Conservation (phyloP, 2,113 vertebrate genomes). For the Nerophis lumbriciformis region DNA sequence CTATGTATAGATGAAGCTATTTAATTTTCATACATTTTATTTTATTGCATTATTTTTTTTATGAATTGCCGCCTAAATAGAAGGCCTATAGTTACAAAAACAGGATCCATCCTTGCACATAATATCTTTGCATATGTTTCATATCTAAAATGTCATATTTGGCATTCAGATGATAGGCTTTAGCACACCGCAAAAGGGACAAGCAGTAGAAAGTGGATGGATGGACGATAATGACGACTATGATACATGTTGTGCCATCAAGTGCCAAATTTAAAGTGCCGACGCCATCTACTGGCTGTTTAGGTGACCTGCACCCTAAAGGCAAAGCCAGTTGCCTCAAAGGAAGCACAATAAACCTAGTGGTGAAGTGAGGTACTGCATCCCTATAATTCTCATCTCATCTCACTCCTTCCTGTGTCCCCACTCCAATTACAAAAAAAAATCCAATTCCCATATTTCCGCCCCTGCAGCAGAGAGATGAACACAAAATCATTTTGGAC, state of each 20-base stretch:
- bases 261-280: constrained; percentile 51
- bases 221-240: background rate
- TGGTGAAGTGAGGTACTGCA: constrained; percentile 14
- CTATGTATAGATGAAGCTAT: no score
- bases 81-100: no score
- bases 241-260: background rate
- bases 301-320: constrained; percentile 33
- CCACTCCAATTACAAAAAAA: background rate
- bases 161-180: no score
- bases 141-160: no score
- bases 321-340: no score
- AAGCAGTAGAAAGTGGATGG: no score
- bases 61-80: no score
- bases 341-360: background rate
- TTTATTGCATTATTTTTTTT: no score
- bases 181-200: no score
- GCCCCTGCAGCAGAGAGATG: constrained; percentile 21
- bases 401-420: background rate
- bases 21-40: no score
- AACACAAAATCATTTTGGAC: constrained; percentile 11
- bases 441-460: constrained; percentile 5
- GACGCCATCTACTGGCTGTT: constrained; percentile 68
- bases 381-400: background rate
- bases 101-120: no score
- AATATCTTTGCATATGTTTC: no score